phyloP scores from a whole-genome alignment of 2,888 invertebrate genomes.

The Theretra japonica region DNA sequence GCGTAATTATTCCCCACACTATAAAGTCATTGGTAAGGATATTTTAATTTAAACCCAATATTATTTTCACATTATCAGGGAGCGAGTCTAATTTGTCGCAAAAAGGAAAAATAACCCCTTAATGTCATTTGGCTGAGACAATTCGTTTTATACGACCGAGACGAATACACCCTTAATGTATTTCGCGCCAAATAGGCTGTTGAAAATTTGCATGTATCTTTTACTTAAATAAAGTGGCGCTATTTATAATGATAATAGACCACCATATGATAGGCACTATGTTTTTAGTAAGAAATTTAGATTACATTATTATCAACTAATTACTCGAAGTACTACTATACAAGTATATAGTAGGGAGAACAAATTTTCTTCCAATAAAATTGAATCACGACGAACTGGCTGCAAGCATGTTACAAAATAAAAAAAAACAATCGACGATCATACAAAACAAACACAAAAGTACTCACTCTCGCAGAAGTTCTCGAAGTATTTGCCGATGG shows the following conservation, averaged over 20 bases:
- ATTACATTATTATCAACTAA: too few relatives aligned
- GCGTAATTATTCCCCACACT: conserved; percentile 49
- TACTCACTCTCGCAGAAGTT: conserved; percentile 95
- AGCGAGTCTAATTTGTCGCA: conserved; percentile 32
- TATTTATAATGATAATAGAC: too few relatives aligned
- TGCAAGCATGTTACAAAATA: neutral
- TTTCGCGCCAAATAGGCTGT: too few relatives aligned
- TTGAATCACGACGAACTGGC: neutral
- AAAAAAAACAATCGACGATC: neutral
- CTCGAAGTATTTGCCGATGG: conserved; percentile 95
- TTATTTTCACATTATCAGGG: conserved; percentile 61
- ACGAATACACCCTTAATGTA: neutral
- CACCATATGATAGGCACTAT: too few relatives aligned
- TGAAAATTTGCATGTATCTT: too few relatives aligned
- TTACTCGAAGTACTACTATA: too few relatives aligned
- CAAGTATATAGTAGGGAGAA: too few relatives aligned
- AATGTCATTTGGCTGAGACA: neutral
- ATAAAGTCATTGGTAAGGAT: conserved; percentile 54
- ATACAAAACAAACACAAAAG: conserved; percentile 21
- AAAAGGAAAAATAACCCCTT: conserved; percentile 1
- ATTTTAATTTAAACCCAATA: conserved; percentile 54
- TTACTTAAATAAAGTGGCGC: too few relatives aligned
- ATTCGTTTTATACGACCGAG: neutral
- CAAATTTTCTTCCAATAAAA: neutral
- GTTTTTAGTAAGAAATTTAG: too few relatives aligned